Percentiles rank a stretch among this genome's conserved stretches.
Evolutionary conservation across 2,113 vertebrate genomes (phyloP).

Genomic region (Erythrocercus mccallii): DNA sequence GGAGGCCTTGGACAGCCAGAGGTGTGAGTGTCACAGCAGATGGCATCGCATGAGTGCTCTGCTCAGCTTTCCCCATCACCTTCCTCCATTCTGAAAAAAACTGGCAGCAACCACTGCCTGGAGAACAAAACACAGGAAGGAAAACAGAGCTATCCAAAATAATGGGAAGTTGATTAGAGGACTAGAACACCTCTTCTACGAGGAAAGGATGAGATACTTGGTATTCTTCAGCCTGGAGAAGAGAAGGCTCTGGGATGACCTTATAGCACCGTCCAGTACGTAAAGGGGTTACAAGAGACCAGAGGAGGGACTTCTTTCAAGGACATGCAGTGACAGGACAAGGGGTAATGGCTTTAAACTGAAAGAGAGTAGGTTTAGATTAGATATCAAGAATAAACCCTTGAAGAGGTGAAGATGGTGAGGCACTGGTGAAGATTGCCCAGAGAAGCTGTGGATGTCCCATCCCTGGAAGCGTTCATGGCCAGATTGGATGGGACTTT

Average conservation of each 20-base stretch:
- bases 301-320: not conserved
- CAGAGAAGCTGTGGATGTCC: not conserved
- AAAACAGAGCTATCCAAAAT: not conserved
- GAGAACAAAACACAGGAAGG: not conserved
- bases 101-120: not conserved
- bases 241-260: not conserved
- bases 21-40: not conserved
- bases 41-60: fast-evolving
- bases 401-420: not conserved
- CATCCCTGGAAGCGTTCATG: not conserved
- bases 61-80: not conserved
- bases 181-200: not conserved
- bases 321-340: not conserved
- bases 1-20: not conserved
- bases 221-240: not conserved
- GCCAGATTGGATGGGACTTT: not conserved
- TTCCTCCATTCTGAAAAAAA: not conserved
- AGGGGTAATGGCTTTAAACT: not conserved
- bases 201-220: not conserved
- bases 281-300: not conserved
- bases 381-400: not conserved
- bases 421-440: not conserved
- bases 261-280: fast-evolving
- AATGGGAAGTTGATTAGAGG: not conserved
- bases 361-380: not conserved